Conservation (phyloP, 2,797 vertebrate species). For the Pitangus sulphuratus region DNA sequence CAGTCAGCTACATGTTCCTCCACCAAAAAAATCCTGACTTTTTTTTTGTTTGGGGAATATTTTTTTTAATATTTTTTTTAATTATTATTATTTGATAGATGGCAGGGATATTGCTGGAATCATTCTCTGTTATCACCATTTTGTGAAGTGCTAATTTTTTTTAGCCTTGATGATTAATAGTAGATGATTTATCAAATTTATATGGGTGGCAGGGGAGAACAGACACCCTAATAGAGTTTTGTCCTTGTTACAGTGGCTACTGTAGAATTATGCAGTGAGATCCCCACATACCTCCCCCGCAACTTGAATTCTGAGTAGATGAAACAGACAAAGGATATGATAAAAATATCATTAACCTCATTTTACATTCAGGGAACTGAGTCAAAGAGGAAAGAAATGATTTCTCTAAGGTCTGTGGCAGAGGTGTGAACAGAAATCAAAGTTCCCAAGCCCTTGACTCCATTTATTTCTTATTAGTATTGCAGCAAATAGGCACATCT, state of each 20-base stretch:
- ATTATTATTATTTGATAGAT: constrained; percentile 16
- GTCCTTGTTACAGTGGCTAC: constrained; percentile 7
- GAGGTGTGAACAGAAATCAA: constrained; percentile 17
- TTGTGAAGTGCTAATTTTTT: not conserved
- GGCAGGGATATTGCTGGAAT: not conserved
- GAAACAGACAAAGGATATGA: constrained; percentile 15
- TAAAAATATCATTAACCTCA: constrained; percentile 37
- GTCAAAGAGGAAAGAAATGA: constrained; percentile 3
- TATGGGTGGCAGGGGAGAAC: not conserved
- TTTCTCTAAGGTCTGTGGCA: constrained; percentile 16
- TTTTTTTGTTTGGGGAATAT: not conserved
- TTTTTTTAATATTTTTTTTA: not conserved
- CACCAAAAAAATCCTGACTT: not conserved
- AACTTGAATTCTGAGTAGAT: constrained; percentile 17
- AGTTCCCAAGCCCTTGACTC: not conserved
- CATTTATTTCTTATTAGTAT: not conserved
- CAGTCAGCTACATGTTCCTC: not conserved
- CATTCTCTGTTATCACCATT: constrained; percentile 1
- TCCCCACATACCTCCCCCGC: not conserved
- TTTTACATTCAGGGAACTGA: constrained; percentile 14
- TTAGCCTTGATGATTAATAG: constrained; percentile 38
- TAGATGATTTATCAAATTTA: constrained; percentile 52
- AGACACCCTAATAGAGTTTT: constrained; percentile 4
- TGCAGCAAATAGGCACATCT: not conserved
- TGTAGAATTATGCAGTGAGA: not conserved